Evolutionary conservation across 2,797 vertebrate species (phyloP), one percentile per base, ranked within the genome.

Genomic region (Tympanoctomys barrerae): DNA sequence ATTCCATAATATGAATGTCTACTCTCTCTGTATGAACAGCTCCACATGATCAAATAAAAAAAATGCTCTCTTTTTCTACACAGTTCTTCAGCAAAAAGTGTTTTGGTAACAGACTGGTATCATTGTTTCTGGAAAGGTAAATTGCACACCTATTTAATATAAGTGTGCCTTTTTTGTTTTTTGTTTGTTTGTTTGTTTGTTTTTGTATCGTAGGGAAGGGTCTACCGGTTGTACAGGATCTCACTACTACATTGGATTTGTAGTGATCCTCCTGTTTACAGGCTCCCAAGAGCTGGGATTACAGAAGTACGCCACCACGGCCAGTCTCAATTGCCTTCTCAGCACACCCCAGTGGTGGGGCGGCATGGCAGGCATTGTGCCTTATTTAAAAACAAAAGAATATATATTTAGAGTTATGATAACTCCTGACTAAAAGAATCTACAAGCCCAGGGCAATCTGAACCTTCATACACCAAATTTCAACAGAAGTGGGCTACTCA

Each of bases 1-100:
- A 97, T 95, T 97, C 91, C 81, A 81, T 93, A 93, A 95, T 33
- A 88, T 92, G 91, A 91, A 93, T 70, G 52, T 90, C 97, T 93
- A 62, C 66, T 96, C 62, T 94, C 73, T 83, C 91, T 54, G 78
- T 70, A 77, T 83, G 91, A 97, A 96, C 18, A 90, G 82, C 82
- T 90, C 87, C 59, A 88, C 61, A n/a, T 52, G 82, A 95, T 94
- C 91, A 95, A 95, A 94, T 59, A 18, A 86, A 94, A 66, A 94
- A 42, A 87, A 22, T 70, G 64, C 82, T 80, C 68, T 93, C 64
- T 54, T 42, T 91, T 36, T 86, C 82, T 61, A 33, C 52, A 91
- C 77, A 94, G 13, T 94, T 73, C 80, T 85, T 91, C 19, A 90
- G 42, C 22, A 80, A 2, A 26, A 33, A 88, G 24, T 75, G 14